phyloP scores from a whole-genome alignment of 2,113 vertebrate species.

The Fregetta grallaria region DNA sequence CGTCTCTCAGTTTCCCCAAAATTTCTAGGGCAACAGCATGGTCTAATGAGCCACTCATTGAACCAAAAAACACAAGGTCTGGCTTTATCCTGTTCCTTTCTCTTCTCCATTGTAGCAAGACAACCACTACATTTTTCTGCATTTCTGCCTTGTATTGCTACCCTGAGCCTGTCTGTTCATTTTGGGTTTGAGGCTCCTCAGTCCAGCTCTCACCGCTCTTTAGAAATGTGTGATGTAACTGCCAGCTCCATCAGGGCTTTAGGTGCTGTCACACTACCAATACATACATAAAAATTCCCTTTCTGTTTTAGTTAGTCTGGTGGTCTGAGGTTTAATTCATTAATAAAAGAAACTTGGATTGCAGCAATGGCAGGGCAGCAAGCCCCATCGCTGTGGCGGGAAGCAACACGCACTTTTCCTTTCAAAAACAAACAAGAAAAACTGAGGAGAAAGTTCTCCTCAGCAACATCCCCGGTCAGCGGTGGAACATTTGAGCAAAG shows the following conservation, averaged over 20 bases:
- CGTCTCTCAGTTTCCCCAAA: accelerated
- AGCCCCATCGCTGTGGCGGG: not conserved
- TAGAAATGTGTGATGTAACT: not conserved
- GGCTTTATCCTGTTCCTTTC: not conserved
- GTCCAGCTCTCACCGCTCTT: not conserved
- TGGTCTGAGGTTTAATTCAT: conserved; percentile 13
- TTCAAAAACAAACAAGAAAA: conserved; percentile 60
- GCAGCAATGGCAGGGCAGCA: conserved; percentile 2
- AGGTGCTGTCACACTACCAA: not conserved
- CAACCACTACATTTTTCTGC: not conserved
- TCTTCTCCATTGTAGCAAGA: not conserved
- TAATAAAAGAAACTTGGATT: conserved; percentile 16
- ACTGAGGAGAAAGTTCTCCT: not conserved
- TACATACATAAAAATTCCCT: not conserved
- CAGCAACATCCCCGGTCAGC: not conserved
- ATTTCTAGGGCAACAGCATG: not conserved
- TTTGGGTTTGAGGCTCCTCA: not conserved
- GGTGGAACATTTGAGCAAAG: conserved; percentile 60
- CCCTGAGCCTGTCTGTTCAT: not conserved
- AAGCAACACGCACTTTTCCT: conserved; percentile 21
- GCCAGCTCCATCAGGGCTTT: not conserved
- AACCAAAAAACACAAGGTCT: not conserved
- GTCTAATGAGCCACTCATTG: not conserved
- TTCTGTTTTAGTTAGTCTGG: not conserved
- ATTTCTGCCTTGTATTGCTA: not conserved